Percentiles rank a stretch among this genome's conserved stretches.
Conservation (phyloP, 2,797 vertebrate species). For the Poecilia velifera region DNA sequence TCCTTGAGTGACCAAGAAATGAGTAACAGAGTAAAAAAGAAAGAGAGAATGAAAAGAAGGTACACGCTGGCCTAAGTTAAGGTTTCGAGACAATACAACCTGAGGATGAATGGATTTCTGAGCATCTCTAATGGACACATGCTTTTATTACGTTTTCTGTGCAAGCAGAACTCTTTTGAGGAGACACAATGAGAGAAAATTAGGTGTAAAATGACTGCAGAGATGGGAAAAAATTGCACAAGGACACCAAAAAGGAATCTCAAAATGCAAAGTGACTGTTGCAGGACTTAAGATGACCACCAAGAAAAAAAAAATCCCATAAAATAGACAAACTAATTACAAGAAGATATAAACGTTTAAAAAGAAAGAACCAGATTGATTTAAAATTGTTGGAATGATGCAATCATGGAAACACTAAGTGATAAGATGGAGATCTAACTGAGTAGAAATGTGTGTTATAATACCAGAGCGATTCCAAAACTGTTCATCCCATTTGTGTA, state of each 20-base stretch:
- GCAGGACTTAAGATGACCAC: not conserved
- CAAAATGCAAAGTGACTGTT: not conserved
- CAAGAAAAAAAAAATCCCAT: not conserved
- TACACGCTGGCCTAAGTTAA: not conserved
- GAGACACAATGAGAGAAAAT: slow-evolving; percentile 7
- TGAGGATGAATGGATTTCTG: slow-evolving; percentile 7
- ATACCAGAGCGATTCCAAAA: not conserved
- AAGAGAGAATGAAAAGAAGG: not conserved
- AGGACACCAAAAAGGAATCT: not conserved
- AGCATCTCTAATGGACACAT: not conserved
- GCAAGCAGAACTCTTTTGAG: slow-evolving; percentile 2
- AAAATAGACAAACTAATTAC: not conserved
- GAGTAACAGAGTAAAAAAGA: slow-evolving; percentile 6
- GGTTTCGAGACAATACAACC: slow-evolving; percentile 10
- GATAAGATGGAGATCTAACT: not conserved
- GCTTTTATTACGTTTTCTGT: slow-evolving; percentile 11
- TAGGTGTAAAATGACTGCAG: not conserved
- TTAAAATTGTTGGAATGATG: not conserved
- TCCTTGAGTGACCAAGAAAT: slow-evolving; percentile 6
- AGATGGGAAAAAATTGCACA: not conserved
- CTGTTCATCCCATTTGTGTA: not conserved
- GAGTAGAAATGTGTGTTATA: not conserved
- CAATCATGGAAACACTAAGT: not conserved
- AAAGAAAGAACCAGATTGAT: not conserved
- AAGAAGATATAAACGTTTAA: not conserved